phyloP scores from a whole-genome alignment of 1,140 invertebrate genomes.

The Schlechtendalia chinensis region DNA sequence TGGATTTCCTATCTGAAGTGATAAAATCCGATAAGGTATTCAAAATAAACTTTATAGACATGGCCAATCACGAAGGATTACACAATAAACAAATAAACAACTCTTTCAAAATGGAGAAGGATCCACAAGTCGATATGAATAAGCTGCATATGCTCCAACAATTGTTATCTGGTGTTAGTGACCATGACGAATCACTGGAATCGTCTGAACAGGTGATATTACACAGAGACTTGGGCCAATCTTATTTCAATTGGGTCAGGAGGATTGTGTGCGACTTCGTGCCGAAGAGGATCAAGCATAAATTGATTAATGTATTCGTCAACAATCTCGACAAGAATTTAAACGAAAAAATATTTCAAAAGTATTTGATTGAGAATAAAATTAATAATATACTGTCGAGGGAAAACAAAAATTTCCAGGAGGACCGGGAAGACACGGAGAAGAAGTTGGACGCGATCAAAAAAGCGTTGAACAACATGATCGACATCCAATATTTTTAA shows the following conservation, averaged over 20 bases:
- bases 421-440: neutral
- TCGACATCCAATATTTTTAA: neutral
- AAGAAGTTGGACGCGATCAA: neutral
- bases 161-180: neutral
- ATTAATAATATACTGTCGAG: neutral
- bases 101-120: too few relatives aligned
- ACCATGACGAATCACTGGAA: neutral
- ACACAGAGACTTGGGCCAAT: neutral
- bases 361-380: neutral
- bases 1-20: neutral
- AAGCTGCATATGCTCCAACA: too few relatives aligned
- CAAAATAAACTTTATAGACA: too few relatives aligned
- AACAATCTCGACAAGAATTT: neutral
- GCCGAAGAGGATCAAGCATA: neutral
- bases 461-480: neutral
- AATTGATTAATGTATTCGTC: neutral
- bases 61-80: too few relatives aligned
- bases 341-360: neutral
- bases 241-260: neutral
- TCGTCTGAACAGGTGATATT: neutral
- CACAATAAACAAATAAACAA: too few relatives aligned
- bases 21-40: neutral
- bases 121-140: too few relatives aligned
- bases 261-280: neutral
- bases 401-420: neutral